Conservation (phyloP, 2,113 vertebrate genomes). For the Syngnathus scovelli region DNA sequence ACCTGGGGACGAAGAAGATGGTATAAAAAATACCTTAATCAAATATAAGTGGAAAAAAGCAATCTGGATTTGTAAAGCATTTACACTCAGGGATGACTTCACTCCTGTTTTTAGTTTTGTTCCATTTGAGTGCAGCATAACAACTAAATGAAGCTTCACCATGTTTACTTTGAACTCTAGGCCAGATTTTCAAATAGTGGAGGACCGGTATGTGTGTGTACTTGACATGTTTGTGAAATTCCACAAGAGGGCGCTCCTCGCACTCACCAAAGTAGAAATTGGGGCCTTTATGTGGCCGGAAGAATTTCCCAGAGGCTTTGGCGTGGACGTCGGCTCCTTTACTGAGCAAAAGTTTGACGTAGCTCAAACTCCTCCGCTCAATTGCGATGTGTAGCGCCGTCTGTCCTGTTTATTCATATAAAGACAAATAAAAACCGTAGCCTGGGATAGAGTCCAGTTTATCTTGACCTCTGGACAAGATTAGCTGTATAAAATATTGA, state of each 20-base stretch:
- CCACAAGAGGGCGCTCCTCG: neutral
- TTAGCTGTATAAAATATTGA: neutral
- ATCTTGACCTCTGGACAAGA: too few relatives aligned
- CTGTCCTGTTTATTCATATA: slow-evolving; percentile 72
- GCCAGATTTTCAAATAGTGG: too few relatives aligned
- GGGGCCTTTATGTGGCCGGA: slow-evolving; percentile 80
- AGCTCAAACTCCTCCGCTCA: slow-evolving; percentile 82
- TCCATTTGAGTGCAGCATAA: too few relatives aligned
- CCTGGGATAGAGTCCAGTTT: too few relatives aligned
- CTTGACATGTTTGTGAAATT: neutral
- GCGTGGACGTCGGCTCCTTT: slow-evolving; percentile 86
- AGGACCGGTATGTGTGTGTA: neutral
- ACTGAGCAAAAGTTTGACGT: slow-evolving; percentile 82
- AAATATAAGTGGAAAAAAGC: too few relatives aligned
- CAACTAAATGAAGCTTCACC: too few relatives aligned
- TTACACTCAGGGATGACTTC: too few relatives aligned
- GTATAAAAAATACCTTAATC: too few relatives aligned
- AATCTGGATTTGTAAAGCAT: too few relatives aligned
- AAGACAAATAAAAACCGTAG: neutral
- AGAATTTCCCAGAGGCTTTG: slow-evolving; percentile 87
- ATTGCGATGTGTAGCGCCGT: slow-evolving; percentile 92
- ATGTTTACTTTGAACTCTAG: too few relatives aligned
- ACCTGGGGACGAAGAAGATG: slow-evolving; percentile 61
- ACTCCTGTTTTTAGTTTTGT: too few relatives aligned
- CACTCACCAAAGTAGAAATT: slow-evolving; percentile 92